Evolutionary conservation across 2,888 invertebrate genomes (phyloP), one percentile per base, ranked within the genome.

Genomic region (Plebejus melissa): DNA sequence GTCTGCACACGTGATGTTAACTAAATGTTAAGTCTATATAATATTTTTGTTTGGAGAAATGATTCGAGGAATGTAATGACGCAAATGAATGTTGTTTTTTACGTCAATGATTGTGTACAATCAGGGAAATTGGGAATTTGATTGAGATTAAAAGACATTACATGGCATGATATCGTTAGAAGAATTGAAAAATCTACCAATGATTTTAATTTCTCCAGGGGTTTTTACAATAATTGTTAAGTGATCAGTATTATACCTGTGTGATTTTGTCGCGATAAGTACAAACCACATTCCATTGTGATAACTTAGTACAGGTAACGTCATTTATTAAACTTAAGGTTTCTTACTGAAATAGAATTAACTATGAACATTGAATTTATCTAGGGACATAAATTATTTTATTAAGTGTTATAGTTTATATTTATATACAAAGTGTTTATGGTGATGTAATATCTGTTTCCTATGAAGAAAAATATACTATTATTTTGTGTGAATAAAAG

Each of bases 221-320:
- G 9, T 22, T n/a, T 69, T 54, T 70, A 41, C 54, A 57, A 57
- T 58, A 57, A 41, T 57, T 57, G 78, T 84, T 83, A 84, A 84
- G 86, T 86, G 86, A 90, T 90, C 90, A 90, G 90, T 90, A 90
- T 90, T 90, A 88, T 84, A 84, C 82, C 79, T 81, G 69, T 72
- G 74, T 77, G 76, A 80, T 79, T 81, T 82, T 75, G 80, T 80
- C 77, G 77, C 80, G 78, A 75, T 80, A 69, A 77, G 77, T 78
- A 69, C 69, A 76, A 79, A 80, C 81, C 79, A 84, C 87, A 87
- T 87, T 87, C 87, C 87, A 80, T 83, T 84, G 82, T 82, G 82
- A 80, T 81, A 77, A 78, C 74, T 79, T 70, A 50, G 50, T 72
- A 72, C 72, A 72, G 72, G 72, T 72, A 72, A 72, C 32, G 72